These are phyloP conservation scores for Drosophila paranaensis DNA, from an alignment of 2,888 invertebrate species.

Conservation along the genomic window DNA sequence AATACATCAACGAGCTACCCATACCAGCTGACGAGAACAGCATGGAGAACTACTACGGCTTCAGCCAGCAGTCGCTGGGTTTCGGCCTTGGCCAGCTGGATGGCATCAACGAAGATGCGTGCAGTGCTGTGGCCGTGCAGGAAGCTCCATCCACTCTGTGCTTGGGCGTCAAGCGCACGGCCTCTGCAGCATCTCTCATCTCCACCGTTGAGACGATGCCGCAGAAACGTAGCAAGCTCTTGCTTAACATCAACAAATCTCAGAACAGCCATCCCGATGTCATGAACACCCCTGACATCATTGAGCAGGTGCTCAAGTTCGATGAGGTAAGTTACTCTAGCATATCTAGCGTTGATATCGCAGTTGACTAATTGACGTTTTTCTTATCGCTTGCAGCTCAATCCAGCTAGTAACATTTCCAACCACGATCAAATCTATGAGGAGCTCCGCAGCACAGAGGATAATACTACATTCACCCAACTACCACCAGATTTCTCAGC, in stretches of 20 bases:
- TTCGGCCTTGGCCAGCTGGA: constrained; percentile 45
- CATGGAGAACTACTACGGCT: constrained; percentile 30
- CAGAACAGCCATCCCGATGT: constrained; percentile 14
- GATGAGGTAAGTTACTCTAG: constrained; percentile 38
- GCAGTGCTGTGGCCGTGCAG: constrained; percentile 27
- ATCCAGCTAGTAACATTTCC: constrained; percentile 21
- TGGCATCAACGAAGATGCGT: constrained; percentile 16
- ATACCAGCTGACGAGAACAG: constrained; percentile 51
- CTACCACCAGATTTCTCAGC: constrained; percentile 54
- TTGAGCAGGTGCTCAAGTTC: constrained; percentile 47
- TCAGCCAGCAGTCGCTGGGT: constrained; percentile 60
- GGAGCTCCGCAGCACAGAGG: constrained; percentile 48
- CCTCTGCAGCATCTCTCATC: constrained; percentile 28
- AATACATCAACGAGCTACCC: constrained; percentile 49
- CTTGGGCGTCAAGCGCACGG: constrained; percentile 57
- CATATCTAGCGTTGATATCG: too few relatives aligned
- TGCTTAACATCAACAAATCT: constrained; percentile 48
- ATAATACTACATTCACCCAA: constrained; percentile 37
- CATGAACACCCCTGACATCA: constrained; percentile 62
- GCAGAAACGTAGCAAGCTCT: constrained; percentile 65
- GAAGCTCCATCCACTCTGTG: constrained; percentile 11
- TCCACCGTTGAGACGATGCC: constrained; percentile 41
- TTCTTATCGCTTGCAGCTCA: constrained; percentile 20
- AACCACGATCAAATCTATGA: constrained; percentile 40
- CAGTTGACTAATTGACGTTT: constrained; percentile 21